Evolutionary conservation across 2,113 vertebrate species (phyloP), one percentile per base, ranked within the genome.

Genomic region (Poeciliopsis retropinna): DNA sequence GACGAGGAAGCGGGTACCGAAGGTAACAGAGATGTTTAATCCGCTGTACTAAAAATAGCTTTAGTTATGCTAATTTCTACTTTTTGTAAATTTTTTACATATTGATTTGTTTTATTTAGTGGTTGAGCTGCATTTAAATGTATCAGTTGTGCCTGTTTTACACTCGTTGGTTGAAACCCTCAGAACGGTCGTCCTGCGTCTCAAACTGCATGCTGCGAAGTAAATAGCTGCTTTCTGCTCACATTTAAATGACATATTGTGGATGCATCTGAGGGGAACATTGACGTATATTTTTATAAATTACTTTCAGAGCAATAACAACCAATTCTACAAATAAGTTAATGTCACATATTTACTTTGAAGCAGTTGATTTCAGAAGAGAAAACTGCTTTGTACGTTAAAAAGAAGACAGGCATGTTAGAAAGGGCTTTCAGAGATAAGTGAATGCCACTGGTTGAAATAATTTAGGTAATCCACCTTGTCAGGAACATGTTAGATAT

Each of bases 1-100:
- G 85, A 95, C 95, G 32, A 96, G 98, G 80, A 99, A 99, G 87
- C 93, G 98, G 80, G 95, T 96, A 65, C 97, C 98, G 34, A 96
- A 97, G 94, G 98, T 99, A 92, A 92, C 31, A 22, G 37, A 62
- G 47, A 37, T 37, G 34, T 47, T 19, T 28, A 15, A 15, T 62
- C 12, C 32, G 17, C 25, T 57, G 51, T 57, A 11, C 51, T 31
- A 31, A 63, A 19, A 31, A 25, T 19, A 19, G 34, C 64, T 1
- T 60, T 34, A 0, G 4, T 61, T 66, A 47, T 14, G 17, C 60
- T 27, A 17, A 47, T 3, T 61, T 25, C 25, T 5, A 0, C 12
- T 31, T 57, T 67, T 28, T 39, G 1, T 47, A 4, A 1, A 8
- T 22, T 41, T 65, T 41, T 39, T 3, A 37, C 25, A 27, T 41